Evolutionary conservation across 2,113 vertebrate genomes (phyloP).

Genomic region (Phrynosoma blainvillii): DNA sequence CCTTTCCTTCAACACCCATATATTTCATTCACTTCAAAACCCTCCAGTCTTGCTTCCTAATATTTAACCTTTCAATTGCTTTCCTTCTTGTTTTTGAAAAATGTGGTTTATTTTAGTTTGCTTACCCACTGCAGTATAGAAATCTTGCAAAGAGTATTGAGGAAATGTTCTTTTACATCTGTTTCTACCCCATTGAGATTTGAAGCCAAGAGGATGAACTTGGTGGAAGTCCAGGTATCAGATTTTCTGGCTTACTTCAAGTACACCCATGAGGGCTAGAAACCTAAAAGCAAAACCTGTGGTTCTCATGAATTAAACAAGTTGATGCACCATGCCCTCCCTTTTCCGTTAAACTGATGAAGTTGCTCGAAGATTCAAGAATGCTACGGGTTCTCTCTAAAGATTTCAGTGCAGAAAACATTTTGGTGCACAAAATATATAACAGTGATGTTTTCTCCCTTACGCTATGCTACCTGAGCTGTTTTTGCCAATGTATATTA

Average conservation of each 20-base stretch:
- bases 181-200: background rate
- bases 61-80: slow-evolving; percentile 28
- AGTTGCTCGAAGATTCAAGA: background rate
- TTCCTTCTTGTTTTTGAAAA: slow-evolving; percentile 10
- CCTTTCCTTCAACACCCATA: background rate
- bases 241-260: background rate
- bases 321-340: background rate
- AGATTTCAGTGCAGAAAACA: background rate
- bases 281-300: background rate
- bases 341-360: background rate
- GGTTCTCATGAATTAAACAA: background rate
- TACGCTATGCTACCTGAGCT: background rate
- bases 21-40: slow-evolving; percentile 1
- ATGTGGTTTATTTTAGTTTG: background rate
- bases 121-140: background rate
- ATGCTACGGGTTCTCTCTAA: background rate
- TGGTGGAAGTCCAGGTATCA: background rate
- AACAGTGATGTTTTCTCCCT: background rate
- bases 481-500: background rate
- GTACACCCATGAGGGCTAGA: background rate
- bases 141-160: background rate
- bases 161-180: background rate
- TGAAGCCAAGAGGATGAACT: background rate
- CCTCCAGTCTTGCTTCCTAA: background rate
- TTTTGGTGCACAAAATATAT: background rate